phyloP scores from a whole-genome alignment of 1,140 invertebrate species.

The Lepidotrigona ventralis region DNA sequence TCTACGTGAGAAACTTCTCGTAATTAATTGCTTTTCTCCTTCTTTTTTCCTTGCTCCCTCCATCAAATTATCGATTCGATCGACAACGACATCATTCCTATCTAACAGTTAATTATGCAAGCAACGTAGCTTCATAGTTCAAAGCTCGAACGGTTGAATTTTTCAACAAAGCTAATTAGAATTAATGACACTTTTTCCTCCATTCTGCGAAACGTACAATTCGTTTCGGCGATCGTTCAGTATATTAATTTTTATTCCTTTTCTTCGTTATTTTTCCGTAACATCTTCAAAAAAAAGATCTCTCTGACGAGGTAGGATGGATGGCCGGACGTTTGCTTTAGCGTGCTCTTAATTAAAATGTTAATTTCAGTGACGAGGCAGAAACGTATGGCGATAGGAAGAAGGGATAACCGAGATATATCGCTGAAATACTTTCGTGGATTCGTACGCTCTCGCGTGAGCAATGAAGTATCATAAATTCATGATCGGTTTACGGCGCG shows the following conservation, averaged over 20 bases:
- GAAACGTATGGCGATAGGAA: background rate
- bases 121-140: slow-evolving; percentile 2
- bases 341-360: slow-evolving; percentile 63
- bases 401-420: slow-evolving; percentile 21
- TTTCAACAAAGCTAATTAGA: slow-evolving; percentile 14
- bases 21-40: background rate
- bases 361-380: slow-evolving; percentile 55
- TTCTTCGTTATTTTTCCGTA: background rate
- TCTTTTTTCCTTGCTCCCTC: background rate
- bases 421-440: slow-evolving; percentile 8
- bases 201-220: background rate
- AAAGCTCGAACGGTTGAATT: slow-evolving; percentile 18
- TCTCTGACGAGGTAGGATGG: slow-evolving; percentile 27
- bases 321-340: background rate
- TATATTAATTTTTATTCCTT: background rate
- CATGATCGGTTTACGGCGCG: slow-evolving; percentile 20
- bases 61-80: background rate
- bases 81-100: background rate
- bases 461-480: slow-evolving; percentile 48
- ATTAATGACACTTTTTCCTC: background rate
- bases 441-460: background rate
- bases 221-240: slow-evolving; percentile 28
- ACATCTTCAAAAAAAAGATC: slow-evolving; percentile 25
- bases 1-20: background rate
- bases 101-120: background rate